Percentiles rank a stretch among this genome's conserved stretches.
These are phyloP conservation scores for Aspidapion aeneum DNA, from an alignment of 2,888 invertebrate species.

Conservation along the genomic window DNA sequence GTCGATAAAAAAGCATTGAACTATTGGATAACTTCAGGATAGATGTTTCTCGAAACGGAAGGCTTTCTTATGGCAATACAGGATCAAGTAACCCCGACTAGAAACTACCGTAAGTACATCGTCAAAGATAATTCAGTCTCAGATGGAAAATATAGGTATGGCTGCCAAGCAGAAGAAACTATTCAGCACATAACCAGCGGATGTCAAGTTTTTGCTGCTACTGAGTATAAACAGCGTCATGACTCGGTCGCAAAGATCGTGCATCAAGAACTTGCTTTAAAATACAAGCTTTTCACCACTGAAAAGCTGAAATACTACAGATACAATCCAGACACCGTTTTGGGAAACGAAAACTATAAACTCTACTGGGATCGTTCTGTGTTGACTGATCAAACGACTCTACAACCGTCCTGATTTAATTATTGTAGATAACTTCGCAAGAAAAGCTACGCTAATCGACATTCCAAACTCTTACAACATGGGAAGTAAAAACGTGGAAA, in stretches of 20 bases:
- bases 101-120: constrained; percentile 1
- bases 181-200: constrained; percentile 4
- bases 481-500: background rate
- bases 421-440: background rate
- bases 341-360: background rate
- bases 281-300: background rate
- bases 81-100: constrained; percentile 14
- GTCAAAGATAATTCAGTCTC: background rate
- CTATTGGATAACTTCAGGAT: constrained; percentile 16
- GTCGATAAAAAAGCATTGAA: constrained; percentile 19
- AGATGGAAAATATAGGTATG: constrained; percentile 1
- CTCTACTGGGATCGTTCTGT: background rate
- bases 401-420: background rate
- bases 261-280: background rate
- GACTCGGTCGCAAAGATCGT: constrained; percentile 1
- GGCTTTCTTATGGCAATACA: constrained; percentile 17
- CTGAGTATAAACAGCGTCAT: constrained; percentile 1
- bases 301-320: background rate
- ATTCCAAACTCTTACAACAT: background rate
- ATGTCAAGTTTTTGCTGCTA: constrained; percentile 1
- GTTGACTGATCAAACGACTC: background rate
- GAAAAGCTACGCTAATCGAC: background rate
- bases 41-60: constrained; percentile 20
- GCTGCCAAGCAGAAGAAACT: constrained; percentile 2
- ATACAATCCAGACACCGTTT: background rate